Percentiles rank a stretch among this genome's conserved stretches.
Evolutionary conservation across 2,797 vertebrate species (phyloP).

Genomic region (Sciaenops ocellatus): DNA sequence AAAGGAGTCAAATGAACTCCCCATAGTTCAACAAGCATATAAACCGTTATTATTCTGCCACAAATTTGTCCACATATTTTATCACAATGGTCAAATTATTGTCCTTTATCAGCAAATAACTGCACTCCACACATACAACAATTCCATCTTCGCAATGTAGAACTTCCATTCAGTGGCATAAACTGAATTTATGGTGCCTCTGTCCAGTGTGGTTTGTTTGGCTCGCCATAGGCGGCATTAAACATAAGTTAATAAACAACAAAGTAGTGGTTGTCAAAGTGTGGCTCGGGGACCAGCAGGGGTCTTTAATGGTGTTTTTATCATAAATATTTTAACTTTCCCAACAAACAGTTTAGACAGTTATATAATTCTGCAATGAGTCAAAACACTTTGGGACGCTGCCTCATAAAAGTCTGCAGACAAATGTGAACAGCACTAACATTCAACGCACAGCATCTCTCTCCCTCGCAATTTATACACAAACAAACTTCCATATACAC

Average conservation of each 20-base stretch:
- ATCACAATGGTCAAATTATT: neutral
- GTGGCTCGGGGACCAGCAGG: constrained; percentile 28
- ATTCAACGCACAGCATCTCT: neutral
- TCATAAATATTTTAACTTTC: constrained; percentile 21
- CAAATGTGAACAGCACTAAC: constrained; percentile 7
- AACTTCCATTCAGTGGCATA: constrained; percentile 9
- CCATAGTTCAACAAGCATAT: no score
- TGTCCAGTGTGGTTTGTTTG: constrained; percentile 26
- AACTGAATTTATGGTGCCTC: neutral
- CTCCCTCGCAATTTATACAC: neutral
- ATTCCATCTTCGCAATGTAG: neutral
- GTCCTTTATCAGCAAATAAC: neutral
- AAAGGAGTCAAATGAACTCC: neutral
- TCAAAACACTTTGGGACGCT: constrained; percentile 25
- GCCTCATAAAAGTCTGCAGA: constrained; percentile 24
- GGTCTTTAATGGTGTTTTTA: constrained; percentile 32
- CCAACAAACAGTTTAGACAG: constrained; percentile 37
- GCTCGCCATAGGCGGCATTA: constrained; percentile 13
- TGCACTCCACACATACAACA: neutral
- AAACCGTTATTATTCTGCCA: neutral
- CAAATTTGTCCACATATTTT: neutral
- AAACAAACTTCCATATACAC: constrained; percentile 17
- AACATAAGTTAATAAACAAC: constrained; percentile 17
- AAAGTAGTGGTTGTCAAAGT: constrained; percentile 6
- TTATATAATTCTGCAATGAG: constrained; percentile 53